Base-by-base conservation (phyloP, 2,888 invertebrate genomes). In the Bedellia somnulentella region DNA sequence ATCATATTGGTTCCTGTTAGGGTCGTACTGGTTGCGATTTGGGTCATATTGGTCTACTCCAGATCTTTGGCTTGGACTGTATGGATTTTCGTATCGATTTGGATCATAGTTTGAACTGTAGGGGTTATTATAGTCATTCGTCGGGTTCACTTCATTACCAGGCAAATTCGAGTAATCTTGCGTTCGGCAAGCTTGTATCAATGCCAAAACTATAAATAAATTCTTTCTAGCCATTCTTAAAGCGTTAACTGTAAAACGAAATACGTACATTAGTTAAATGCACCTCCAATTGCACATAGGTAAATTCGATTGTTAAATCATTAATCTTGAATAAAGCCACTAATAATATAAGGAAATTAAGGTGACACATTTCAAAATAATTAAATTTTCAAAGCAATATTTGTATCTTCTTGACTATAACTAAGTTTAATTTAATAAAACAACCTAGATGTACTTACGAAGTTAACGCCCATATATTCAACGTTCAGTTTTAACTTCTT, bases 391-490 rank as follows among this genome's bases (percentile, higher is more conserved):
- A n/a, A n/a, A n/a, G n/a, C n/a, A n/a, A n/a, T n/a, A n/a, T n/a
- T n/a, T n/a, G n/a, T n/a, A n/a, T n/a, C n/a, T n/a, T n/a, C n/a
- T n/a, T n/a, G n/a, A n/a, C n/a, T n/a, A n/a, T n/a, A n/a, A n/a
- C 38, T 45, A 49, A 47, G 58, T 30, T 27, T 63, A 64, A 70
- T 70, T 64, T 49, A 70, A 70, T 68, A 68, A 61, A 62, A 56
- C 44, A 49, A 48, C n/a, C n/a, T 56, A 54, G 48, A 55, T 52
- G 42, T 48, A 52, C 48, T 47, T 66, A 61, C 62, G 64, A 57
- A 62, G 71, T 63, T 58, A 62, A 70, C 73, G 73, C 73, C 73
- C 73, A 71, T 71, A 54, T 54, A n/a, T n/a, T n/a, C n/a, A n/a
- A n/a, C n/a, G n/a, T n/a, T n/a, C n/a, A n/a, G n/a, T n/a, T n/a